Conservation (phyloP, 2,888 invertebrate genomes). For the Aradus depressus region DNA sequence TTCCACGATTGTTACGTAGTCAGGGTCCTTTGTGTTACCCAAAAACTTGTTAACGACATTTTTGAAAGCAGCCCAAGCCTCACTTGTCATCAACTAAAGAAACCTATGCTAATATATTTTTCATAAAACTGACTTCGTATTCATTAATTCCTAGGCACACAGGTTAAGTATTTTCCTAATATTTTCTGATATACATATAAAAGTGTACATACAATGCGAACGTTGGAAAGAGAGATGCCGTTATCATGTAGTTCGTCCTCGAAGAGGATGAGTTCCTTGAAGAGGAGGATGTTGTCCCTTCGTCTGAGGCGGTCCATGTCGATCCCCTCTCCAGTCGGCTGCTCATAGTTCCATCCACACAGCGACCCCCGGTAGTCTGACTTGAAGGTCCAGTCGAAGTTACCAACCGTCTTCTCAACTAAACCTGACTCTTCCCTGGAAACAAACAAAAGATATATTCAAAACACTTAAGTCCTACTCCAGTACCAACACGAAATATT, state of each 20-base stretch:
- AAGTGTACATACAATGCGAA: slow-evolving; percentile 96
- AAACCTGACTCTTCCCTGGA: slow-evolving; percentile 52
- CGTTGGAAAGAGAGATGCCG: slow-evolving; percentile 79
- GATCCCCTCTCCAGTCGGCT: slow-evolving; percentile 58
- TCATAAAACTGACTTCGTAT: slow-evolving; percentile 41
- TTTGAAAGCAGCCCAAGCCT: no score
- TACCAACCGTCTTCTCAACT: slow-evolving; percentile 61
- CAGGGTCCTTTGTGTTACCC: no score
- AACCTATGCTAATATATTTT: no score
- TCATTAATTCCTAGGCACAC: no score
- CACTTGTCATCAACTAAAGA: no score
- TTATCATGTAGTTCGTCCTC: slow-evolving; percentile 99
- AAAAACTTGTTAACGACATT: no score
- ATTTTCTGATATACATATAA: no score
- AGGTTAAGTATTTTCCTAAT: no score
- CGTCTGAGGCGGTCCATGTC: slow-evolving; percentile 78
- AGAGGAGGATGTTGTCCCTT: slow-evolving; percentile 86
- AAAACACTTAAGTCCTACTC: no score
- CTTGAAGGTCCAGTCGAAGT: slow-evolving; percentile 97
- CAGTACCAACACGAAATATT: no score
- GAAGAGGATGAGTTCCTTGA: slow-evolving; percentile 83
- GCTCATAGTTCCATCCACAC: slow-evolving; percentile 46
- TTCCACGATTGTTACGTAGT: no score
- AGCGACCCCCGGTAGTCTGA: slow-evolving; percentile 81
- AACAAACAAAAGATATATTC: slow-evolving; percentile 19